Evolutionary conservation across 2,113 vertebrate genomes (phyloP).

Genomic region (Ellobius talpinus): DNA sequence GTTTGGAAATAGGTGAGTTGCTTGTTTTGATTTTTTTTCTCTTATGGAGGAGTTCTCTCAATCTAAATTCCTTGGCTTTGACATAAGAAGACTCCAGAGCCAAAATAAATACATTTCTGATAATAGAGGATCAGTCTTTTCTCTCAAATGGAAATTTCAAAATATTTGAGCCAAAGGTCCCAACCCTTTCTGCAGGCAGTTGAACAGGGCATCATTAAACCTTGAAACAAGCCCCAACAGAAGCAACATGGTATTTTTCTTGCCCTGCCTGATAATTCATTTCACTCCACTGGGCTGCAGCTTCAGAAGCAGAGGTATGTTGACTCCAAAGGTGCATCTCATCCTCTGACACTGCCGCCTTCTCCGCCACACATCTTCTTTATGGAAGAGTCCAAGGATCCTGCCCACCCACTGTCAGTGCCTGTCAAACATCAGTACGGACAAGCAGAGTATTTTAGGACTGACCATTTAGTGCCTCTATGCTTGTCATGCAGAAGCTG

Average conservation of each 20-base stretch:
- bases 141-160: slow-evolving; percentile 57
- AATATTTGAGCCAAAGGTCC: slow-evolving; percentile 72
- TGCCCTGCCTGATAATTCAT: slow-evolving; percentile 14
- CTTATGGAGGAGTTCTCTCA: slow-evolving; percentile 46
- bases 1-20: slow-evolving; percentile 71
- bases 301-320: slow-evolving; percentile 16
- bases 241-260: neutral
- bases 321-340: neutral
- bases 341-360: neutral
- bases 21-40: neutral
- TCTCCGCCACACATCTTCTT: neutral
- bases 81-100: slow-evolving; percentile 69
- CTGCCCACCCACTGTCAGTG: neutral
- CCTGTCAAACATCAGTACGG: slow-evolving; percentile 12
- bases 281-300: slow-evolving; percentile 44
- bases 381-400: neutral
- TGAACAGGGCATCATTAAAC: slow-evolving; percentile 70
- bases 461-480: neutral
- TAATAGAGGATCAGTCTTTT: slow-evolving; percentile 61
- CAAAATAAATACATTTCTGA: slow-evolving; percentile 82
- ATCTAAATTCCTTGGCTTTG: slow-evolving; percentile 72
- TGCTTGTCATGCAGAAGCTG: slow-evolving; percentile 42
- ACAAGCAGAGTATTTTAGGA: slow-evolving; percentile 9
- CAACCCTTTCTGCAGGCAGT: slow-evolving; percentile 59
- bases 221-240: slow-evolving; percentile 63